Evolutionary conservation across 2,113 vertebrate species (phyloP).

Genomic region (Tragelaphus imberbis): DNA sequence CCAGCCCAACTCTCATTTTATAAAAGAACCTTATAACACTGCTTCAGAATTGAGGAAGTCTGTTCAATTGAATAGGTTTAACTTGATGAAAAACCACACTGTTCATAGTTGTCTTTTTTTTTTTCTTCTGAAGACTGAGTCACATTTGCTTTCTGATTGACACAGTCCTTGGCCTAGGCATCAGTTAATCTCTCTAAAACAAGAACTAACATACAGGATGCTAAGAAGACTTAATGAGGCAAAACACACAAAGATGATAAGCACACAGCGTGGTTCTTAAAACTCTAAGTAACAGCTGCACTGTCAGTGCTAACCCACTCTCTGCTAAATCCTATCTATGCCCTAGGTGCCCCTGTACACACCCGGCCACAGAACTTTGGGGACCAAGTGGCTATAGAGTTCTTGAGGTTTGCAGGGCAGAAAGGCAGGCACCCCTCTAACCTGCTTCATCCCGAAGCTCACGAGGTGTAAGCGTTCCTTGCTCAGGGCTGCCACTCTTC

Average conservation of each 20-base stretch:
- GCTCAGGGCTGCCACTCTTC: neutral
- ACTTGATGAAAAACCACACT: neutral
- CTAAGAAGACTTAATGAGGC: rapidly evolving
- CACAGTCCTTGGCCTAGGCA: neutral
- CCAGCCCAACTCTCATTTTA: neutral
- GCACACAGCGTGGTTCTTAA: rapidly evolving
- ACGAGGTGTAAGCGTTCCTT: too few species aligned
- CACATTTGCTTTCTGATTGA: neutral
- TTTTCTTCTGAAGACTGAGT: neutral
- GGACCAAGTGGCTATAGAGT: neutral
- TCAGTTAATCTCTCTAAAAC: neutral
- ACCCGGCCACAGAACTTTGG: neutral
- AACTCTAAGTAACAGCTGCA: rapidly evolving
- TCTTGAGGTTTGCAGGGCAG: neutral
- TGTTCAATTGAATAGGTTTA: neutral
- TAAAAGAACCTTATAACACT: neutral
- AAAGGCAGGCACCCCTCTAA: neutral
- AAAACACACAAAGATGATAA: rapidly evolving
- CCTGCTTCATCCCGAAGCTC: neutral
- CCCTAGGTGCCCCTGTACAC: neutral
- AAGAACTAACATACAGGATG: rapidly evolving
- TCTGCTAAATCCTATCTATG: neutral
- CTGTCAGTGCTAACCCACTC: rapidly evolving
- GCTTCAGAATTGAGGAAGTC: neutral
- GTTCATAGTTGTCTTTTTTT: neutral